Evolutionary conservation across 2,888 invertebrate species (phyloP), one percentile per base, ranked within the genome.

Genomic region (Pardosa pseudoannulata): DNA sequence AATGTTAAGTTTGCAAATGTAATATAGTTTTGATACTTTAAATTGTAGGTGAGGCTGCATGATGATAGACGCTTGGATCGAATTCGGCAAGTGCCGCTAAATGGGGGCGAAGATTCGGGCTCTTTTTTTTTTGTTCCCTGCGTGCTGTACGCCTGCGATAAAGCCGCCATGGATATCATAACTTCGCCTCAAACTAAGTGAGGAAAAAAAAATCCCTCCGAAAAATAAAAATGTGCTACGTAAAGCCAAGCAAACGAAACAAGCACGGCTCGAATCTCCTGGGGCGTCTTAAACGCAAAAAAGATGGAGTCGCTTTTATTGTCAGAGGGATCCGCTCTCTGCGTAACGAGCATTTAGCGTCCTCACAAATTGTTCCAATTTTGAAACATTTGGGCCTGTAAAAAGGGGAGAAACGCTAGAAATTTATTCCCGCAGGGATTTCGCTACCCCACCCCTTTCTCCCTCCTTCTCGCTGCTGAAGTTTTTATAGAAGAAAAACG

Each of bases 281-380:
- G 83, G 83, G 83, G 76, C 46, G 67, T 72, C 65, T 76, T 78
- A 83, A 83, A 83, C 62, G 78, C 83, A 36, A 67, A n/a, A n/a
- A 71, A 46, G 75, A 76, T 76, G 70, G 78, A 83, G 76, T 72
- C 71, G 71, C 79, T 85, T 56, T 85, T 85, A 85, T 78, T 78
- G 83, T 85, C 83, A 41, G 68, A 67, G 83, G 23, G 5, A n/a
- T 56, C 56, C 23, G 19, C 56, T 1, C 56, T 11, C 56, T 23
- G 56, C 67, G 83, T 85, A 85, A 85, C 83, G 83, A 85, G 78
- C 83, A 78, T 83, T 83, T 83, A 85, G 83, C 78, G 78, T 78
- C 83, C 72, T 78, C 83, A 72, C 83, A 85, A 85, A 85, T 85
- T 78, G 83, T 85, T 78, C 83, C 83, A 78, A 85, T 85, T 85